Conservation (phyloP, 2,888 invertebrate genomes). For the Drosophila atripex region DNA sequence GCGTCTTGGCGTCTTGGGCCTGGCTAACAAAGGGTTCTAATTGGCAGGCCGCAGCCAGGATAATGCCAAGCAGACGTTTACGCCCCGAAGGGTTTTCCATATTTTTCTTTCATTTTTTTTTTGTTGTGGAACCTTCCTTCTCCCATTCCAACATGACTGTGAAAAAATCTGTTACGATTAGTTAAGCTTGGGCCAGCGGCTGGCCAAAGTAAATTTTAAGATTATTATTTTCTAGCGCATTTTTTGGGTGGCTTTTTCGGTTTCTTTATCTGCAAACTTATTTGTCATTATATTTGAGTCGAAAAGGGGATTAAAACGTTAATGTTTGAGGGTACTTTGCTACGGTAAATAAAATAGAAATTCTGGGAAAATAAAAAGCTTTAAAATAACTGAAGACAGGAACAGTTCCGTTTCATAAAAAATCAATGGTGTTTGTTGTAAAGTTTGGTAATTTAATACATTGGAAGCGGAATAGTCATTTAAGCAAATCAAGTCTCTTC, state of each 20-base stretch:
- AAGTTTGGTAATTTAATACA: constrained; percentile 12
- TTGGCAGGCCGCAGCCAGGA: constrained; percentile 72
- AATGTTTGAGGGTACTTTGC: constrained; percentile 34
- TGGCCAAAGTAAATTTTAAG: constrained; percentile 45
- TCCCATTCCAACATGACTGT: constrained; percentile 57
- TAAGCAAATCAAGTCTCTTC: constrained; percentile 29
- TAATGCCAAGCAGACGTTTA: constrained; percentile 65
- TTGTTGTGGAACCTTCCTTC: constrained; percentile 11
- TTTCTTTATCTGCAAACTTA: constrained; percentile 78
- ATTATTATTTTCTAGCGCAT: constrained; percentile 46
- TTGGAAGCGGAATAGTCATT: neutral
- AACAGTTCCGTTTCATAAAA: neutral
- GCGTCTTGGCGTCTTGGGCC: constrained; percentile 50
- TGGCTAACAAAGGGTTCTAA: constrained; percentile 78
- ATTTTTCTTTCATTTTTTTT: constrained; percentile 14
- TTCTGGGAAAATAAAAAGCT: neutral
- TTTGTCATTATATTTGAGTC: constrained; percentile 82
- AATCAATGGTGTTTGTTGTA: neutral
- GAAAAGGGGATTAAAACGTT: constrained; percentile 48
- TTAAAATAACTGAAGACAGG: neutral
- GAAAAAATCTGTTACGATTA: constrained; percentile 82
- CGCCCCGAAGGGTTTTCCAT: constrained; percentile 60
- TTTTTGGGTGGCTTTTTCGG: constrained; percentile 27
- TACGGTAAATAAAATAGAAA: neutral
- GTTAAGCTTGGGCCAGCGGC: constrained; percentile 71